phyloP scores from a whole-genome alignment of 1,140 invertebrate species.

The Eriocheir sinensis region DNA sequence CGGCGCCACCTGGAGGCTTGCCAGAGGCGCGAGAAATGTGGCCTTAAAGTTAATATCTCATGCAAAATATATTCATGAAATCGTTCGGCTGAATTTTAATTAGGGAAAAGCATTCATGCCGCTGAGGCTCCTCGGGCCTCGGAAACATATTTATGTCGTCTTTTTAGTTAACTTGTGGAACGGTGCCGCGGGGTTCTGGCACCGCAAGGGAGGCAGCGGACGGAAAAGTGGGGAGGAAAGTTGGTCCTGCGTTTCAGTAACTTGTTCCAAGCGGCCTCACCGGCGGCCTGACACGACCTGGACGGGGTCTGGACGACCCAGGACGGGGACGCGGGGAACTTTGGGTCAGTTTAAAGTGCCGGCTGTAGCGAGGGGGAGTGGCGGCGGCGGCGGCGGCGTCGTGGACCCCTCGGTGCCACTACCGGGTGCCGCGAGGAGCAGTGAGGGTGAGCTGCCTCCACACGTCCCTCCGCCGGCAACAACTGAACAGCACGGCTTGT shows the following conservation, averaged over 20 bases:
- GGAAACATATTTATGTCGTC: too few relatives aligned
- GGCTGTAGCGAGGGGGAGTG: background rate
- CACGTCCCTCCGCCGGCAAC: background rate
- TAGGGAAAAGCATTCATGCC: too few relatives aligned
- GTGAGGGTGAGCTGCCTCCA: too few relatives aligned
- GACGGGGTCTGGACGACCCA: constrained; percentile 38
- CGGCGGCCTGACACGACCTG: constrained; percentile 55
- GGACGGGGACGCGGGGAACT: background rate
- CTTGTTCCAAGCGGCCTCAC: constrained; percentile 71
- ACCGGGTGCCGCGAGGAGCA: too few relatives aligned
- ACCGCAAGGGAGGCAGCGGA: constrained; percentile 51
- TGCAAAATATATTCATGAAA: background rate
- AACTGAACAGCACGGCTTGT: background rate
- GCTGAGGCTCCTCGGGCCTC: too few relatives aligned
- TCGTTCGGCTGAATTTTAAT: too few relatives aligned
- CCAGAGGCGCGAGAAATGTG: constrained; percentile 54
- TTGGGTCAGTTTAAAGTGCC: background rate
- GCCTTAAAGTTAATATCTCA: background rate
- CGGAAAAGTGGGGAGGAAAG: constrained; percentile 70
- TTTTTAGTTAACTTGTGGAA: background rate
- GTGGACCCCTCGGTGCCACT: too few relatives aligned
- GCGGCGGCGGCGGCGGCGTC: background rate
- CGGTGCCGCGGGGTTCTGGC: constrained; percentile 24
- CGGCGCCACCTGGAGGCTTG: constrained; percentile 56
- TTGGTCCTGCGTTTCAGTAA: constrained; percentile 72